These are phyloP conservation scores for Actias luna DNA, from an alignment of 2,888 invertebrate genomes.

Conservation along the genomic window DNA sequence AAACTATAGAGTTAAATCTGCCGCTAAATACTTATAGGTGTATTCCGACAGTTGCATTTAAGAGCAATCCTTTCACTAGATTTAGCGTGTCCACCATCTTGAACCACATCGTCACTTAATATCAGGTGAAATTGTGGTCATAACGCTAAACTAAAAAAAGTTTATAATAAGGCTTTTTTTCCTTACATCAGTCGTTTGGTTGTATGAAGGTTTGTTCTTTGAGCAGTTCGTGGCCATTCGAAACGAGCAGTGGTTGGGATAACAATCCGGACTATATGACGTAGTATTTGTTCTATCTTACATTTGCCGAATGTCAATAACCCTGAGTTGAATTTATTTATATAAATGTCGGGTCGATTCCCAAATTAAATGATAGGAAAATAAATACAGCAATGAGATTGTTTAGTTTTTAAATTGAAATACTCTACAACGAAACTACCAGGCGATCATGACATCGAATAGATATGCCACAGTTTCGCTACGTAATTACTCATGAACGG, in stretches of 20 bases:
- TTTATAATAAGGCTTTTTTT: no score
- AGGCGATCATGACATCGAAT: background rate
- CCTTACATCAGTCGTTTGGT: no score
- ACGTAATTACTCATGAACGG: slow-evolving; percentile 12
- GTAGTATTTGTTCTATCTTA: background rate
- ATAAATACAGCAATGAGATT: background rate
- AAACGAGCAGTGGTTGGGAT: background rate
- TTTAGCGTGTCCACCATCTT: no score
- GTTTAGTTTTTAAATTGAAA: background rate
- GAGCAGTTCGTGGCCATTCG: background rate
- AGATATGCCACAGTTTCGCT: background rate
- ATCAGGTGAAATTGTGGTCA: no score
- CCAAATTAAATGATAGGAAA: background rate
- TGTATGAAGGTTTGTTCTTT: no score
- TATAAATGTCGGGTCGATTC: background rate
- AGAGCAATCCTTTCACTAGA: no score
- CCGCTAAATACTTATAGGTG: no score
- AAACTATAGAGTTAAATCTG: no score
- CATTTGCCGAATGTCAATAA: background rate
- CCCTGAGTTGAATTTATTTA: background rate
- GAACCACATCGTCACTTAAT: no score
- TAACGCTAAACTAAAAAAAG: no score
- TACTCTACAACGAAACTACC: background rate
- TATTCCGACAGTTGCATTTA: no score
- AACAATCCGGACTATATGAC: background rate